Evolutionary conservation across 2,113 vertebrate species (phyloP).

Genomic region (Anser cygnoides): DNA sequence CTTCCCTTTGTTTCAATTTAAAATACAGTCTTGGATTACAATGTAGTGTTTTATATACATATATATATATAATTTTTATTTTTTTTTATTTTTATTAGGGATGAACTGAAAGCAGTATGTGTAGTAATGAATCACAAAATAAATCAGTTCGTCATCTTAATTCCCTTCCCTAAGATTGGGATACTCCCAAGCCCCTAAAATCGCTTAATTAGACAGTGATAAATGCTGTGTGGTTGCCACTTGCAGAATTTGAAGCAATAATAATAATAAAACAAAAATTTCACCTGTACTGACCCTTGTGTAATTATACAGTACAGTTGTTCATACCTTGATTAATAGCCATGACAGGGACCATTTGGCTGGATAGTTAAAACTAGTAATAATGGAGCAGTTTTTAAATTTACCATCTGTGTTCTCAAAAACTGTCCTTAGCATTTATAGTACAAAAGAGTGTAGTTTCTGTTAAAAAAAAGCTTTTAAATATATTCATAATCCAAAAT

Average conservation of each 20-base stretch:
- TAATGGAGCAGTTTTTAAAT: not conserved
- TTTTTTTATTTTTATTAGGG: not conserved
- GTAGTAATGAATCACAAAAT: not conserved
- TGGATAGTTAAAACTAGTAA: not conserved
- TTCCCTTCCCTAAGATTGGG: not conserved
- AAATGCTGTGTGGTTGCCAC: not conserved
- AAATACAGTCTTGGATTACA: not conserved
- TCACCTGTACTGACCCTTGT: not conserved
- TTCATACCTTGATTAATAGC: constrained; percentile 41
- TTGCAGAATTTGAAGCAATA: constrained; percentile 24
- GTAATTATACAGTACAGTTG: not conserved
- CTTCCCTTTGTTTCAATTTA: not conserved
- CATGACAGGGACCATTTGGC: not conserved
- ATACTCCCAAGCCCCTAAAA: not conserved
- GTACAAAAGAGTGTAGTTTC: not conserved
- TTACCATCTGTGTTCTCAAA: not conserved
- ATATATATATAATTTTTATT: too few species aligned
- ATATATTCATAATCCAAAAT: not conserved
- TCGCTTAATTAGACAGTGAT: not conserved
- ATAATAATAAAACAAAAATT: not conserved
- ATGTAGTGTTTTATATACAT: too few species aligned
- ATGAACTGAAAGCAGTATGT: not conserved
- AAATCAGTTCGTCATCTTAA: not conserved
- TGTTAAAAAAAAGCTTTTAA: not conserved
- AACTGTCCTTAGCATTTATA: not conserved